A percentile compares a stretch with the other conserved stretches of the same genome.
These are phyloP conservation scores for Pelochelys cantorii DNA, from an alignment of 2,797 vertebrate species.

Conservation along the genomic window DNA sequence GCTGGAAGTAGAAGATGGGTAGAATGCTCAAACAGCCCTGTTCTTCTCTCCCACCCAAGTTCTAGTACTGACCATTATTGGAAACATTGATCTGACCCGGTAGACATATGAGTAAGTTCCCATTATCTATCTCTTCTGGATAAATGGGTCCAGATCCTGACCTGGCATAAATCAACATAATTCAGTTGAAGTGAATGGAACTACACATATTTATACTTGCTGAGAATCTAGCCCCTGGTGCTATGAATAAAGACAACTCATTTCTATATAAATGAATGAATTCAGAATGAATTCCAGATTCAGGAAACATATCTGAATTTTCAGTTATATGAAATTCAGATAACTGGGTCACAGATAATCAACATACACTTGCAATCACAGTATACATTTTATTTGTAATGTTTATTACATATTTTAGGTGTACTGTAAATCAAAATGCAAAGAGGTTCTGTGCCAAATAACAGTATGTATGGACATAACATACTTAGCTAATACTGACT, in stretches of 20 bases:
- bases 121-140: neutral
- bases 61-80: neutral
- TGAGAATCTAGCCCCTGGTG: neutral
- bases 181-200: neutral
- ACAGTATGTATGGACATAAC: neutral
- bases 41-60: neutral
- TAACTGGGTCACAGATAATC: neutral
- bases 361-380: neutral
- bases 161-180: accelerated
- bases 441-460: neutral
- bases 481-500: neutral
- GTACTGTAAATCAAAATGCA: too few relatives aligned
- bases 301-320: neutral
- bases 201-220: neutral
- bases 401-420: neutral
- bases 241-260: neutral
- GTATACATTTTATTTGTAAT: neutral
- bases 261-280: neutral
- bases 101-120: neutral
- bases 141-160: neutral
- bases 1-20: neutral
- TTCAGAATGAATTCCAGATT: neutral
- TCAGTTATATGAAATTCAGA: neutral
- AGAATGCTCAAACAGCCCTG: neutral
- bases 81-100: neutral